Conservation (phyloP, 2,888 invertebrate species). For the Aphidoletes aphidimyza region DNA sequence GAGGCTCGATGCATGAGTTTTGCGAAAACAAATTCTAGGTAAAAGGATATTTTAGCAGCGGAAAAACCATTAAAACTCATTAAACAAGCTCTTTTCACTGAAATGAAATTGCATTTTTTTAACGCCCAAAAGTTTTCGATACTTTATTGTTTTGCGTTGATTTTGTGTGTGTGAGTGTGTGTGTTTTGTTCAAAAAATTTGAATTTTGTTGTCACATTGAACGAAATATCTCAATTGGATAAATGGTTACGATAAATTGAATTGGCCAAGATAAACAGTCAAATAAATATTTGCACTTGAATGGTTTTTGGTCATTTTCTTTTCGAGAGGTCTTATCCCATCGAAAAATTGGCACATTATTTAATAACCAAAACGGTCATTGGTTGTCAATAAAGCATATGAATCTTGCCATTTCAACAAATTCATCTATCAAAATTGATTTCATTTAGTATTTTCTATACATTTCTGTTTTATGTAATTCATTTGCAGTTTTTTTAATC, state of each 20-base stretch:
- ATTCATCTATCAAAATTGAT: too few species aligned
- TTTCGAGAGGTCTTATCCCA: background rate
- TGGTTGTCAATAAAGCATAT: slow-evolving; percentile 10
- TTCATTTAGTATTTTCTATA: too few species aligned
- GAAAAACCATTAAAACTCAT: slow-evolving; percentile 35
- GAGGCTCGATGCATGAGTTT: background rate
- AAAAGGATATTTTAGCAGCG: background rate
- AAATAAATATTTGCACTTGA: background rate
- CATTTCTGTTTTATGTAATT: too few species aligned
- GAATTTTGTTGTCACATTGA: too few species aligned
- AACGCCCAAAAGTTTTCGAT: too few species aligned
- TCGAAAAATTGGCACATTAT: background rate
- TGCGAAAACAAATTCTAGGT: background rate
- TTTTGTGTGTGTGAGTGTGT: background rate
- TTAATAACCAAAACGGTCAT: slow-evolving; percentile 6
- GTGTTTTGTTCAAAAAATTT: too few species aligned
- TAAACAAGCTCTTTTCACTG: background rate
- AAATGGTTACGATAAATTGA: background rate
- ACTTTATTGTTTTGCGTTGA: background rate
- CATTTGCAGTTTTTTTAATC: too few species aligned
- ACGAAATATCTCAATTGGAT: background rate
- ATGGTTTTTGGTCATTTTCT: too few species aligned
- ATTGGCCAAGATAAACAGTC: background rate
- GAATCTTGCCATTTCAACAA: too few species aligned
- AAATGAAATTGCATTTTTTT: background rate